These are phyloP conservation scores for Bathynomus jamesi DNA, from an alignment of 1,140 invertebrate genomes.

Conservation along the genomic window DNA sequence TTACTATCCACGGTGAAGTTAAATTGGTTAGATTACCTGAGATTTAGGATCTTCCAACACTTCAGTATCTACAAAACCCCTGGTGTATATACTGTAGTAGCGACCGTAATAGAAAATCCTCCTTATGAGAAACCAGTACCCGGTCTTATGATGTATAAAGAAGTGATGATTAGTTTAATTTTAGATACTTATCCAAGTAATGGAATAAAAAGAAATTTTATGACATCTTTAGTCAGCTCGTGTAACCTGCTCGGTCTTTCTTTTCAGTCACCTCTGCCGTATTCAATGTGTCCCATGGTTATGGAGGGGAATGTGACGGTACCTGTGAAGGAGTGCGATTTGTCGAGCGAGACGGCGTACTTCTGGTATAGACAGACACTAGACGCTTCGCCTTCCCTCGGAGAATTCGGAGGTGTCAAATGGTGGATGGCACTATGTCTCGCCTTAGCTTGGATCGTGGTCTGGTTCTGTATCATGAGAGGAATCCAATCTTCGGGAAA, in stretches of 20 bases:
- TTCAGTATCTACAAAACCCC: no score
- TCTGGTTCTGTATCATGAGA: conserved; percentile 96
- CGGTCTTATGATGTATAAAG: no score
- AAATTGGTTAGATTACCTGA: no score
- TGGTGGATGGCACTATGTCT: conserved; percentile 94
- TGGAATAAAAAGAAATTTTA: no score
- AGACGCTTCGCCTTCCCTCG: conserved; percentile 72
- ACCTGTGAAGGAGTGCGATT: conserved; percentile 59
- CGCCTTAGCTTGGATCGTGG: conserved; percentile 83
- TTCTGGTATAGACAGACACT: conserved; percentile 82
- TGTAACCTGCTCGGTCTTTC: not conserved
- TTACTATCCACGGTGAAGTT: no score
- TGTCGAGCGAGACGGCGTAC: conserved; percentile 75
- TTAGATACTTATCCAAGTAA: no score
- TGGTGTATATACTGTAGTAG: no score
- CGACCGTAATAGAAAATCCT: no score
- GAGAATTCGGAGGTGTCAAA: conserved; percentile 67
- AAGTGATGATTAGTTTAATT: no score
- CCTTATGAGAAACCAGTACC: no score
- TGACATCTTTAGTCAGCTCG: not conserved
- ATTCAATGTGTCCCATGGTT: conserved; percentile 63
- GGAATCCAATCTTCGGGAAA: conserved; percentile 96
- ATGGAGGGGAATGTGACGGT: conserved; percentile 41
- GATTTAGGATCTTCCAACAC: no score
- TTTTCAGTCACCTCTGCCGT: conserved; percentile 64